Evolutionary conservation across 2,113 vertebrate species (phyloP).

Genomic region (Aramus guarauna): DNA sequence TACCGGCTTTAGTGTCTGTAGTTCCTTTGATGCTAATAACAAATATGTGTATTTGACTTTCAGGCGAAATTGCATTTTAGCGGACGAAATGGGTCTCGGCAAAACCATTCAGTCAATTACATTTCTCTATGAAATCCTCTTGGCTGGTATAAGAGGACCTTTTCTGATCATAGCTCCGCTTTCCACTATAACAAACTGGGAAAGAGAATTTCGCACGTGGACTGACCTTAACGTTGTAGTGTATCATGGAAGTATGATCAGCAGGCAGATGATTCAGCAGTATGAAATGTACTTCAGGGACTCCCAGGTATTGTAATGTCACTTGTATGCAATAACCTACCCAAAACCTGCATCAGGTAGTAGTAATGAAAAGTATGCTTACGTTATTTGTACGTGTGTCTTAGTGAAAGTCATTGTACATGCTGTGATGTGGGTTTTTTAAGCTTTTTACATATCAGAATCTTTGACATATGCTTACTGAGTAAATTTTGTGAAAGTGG

Average conservation of each 20-base stretch:
- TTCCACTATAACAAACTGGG: slow-evolving; percentile 98
- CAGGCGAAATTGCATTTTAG: slow-evolving; percentile 98
- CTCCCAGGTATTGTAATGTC: slow-evolving; percentile 80
- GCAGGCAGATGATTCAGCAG: slow-evolving; percentile 98
- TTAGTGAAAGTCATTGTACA: neutral
- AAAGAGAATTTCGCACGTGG: slow-evolving; percentile 95
- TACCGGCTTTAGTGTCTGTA: neutral
- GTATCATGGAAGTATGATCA: slow-evolving; percentile 95
- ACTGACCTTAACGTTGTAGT: slow-evolving; percentile 94
- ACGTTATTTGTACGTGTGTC: neutral
- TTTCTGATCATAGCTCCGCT: slow-evolving; percentile 97
- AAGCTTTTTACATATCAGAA: neutral
- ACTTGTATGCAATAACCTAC: neutral
- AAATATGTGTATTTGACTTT: slow-evolving; percentile 47
- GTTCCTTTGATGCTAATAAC: neutral
- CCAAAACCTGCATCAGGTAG: neutral
- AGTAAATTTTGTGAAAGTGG: neutral
- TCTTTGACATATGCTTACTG: neutral
- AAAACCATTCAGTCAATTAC: slow-evolving; percentile 99
- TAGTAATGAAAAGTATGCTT: neutral
- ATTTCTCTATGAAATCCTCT: slow-evolving; percentile 91
- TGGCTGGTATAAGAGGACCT: slow-evolving; percentile 87
- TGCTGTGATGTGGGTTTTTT: neutral
- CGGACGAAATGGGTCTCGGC: slow-evolving; percentile 98
- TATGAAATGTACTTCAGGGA: slow-evolving; percentile 99